These are phyloP conservation scores for Anodontia alba DNA, from an alignment of 2,888 invertebrate genomes.

Conservation along the genomic window DNA sequence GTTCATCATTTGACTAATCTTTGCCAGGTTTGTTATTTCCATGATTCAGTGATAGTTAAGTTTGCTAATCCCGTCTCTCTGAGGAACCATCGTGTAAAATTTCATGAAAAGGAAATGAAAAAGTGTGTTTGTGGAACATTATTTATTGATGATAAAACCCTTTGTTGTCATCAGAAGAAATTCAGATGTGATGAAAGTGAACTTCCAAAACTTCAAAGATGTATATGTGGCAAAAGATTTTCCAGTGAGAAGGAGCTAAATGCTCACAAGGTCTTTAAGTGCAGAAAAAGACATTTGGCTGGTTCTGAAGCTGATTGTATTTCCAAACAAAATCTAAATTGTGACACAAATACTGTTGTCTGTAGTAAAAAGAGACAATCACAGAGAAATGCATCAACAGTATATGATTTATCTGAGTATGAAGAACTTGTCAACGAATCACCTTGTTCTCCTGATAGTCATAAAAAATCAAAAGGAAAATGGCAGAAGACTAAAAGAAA, in stretches of 20 bases:
- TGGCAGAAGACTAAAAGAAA: not conserved
- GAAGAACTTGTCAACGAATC: not conserved
- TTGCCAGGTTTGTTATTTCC: constrained; percentile 54
- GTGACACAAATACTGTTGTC: not conserved
- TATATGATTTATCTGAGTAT: not conserved
- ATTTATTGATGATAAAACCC: constrained; percentile 57
- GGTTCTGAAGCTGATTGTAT: not conserved
- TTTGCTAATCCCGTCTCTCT: constrained; percentile 58
- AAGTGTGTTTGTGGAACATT: constrained; percentile 51
- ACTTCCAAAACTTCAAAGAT: constrained; percentile 37
- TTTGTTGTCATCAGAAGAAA: constrained; percentile 49
- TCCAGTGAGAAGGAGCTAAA: constrained; percentile 24
- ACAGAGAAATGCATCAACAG: too few species aligned
- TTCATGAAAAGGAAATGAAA: constrained; percentile 53
- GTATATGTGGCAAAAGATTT: constrained; percentile 58
- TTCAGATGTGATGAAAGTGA: constrained; percentile 40
- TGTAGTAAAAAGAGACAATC: not conserved
- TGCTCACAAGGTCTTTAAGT: constrained; percentile 39
- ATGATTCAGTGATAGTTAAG: constrained; percentile 30
- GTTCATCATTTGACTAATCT: constrained; percentile 53
- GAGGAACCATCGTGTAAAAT: constrained; percentile 50
- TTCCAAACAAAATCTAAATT: not conserved
- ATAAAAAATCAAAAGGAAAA: not conserved
- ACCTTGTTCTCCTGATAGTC: not conserved
- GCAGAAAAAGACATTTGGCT: constrained; percentile 35